These are phyloP conservation scores for Platyscapa corneri DNA, from an alignment of 1,140 invertebrate genomes.

Conservation along the genomic window DNA sequence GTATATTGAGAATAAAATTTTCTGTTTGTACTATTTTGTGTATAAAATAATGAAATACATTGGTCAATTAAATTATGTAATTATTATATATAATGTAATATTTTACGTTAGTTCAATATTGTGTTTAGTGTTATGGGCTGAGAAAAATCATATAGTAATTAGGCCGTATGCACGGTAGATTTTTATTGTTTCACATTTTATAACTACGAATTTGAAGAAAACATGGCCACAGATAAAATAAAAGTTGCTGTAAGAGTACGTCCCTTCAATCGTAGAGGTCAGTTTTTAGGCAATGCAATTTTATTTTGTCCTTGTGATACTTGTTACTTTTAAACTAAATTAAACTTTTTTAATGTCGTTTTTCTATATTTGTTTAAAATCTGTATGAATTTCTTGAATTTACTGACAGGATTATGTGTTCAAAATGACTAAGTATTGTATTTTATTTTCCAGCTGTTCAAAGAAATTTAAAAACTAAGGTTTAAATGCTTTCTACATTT, in stretches of 20 bases:
- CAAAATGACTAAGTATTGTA: no score
- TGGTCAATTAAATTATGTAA: not conserved
- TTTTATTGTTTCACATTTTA: not conserved
- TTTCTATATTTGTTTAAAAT: no score
- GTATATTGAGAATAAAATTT: not conserved
- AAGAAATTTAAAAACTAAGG: no score
- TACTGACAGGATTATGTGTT: no score
- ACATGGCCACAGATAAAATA: conserved; percentile 92
- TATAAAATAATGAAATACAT: not conserved
- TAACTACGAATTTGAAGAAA: conserved; percentile 32
- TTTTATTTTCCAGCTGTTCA: no score
- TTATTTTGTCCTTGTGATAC: not conserved
- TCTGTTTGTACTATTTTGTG: not conserved
- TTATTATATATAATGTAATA: not conserved
- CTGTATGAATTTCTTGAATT: no score
- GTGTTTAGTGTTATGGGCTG: conserved; percentile 20
- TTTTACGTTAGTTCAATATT: not conserved
- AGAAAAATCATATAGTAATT: not conserved
- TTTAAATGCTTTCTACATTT: no score
- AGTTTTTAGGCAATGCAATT: conserved; percentile 62
- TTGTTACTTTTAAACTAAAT: no score
- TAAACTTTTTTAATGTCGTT: no score
- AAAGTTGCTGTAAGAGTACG: conserved; percentile 97
- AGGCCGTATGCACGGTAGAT: not conserved
- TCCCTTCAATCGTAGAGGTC: conserved; percentile 96